Evolutionary conservation across 2,888 invertebrate species (phyloP), one percentile per base, ranked within the genome.

Genomic region (Rhagonycha lutea): DNA sequence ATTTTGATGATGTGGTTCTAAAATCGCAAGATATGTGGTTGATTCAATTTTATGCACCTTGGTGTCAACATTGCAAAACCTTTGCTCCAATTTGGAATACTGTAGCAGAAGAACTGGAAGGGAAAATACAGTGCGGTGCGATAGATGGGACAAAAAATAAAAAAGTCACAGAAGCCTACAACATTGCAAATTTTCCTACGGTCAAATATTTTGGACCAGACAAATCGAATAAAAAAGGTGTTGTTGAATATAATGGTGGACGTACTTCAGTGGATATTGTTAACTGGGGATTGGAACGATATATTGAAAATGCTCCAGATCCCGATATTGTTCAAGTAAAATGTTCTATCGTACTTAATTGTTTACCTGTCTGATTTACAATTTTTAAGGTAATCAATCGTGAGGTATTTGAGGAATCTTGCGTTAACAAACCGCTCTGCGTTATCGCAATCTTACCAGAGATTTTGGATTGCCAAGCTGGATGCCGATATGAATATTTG

Each of bases 391-490:
- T 93, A 47, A 87, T 90, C 1, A 88, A 90, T 83, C 91, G 92
- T 68, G 87, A 89, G 0, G 89, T 90, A 0, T 90, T 98, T 84
- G 92, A 93, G 82, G 88, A 90, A 0, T 92, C 93, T 0, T 99
- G 99, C 88, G 94, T 94, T 72, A 93, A 95, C 71, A 94, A 95
- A 86, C 96, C 97, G 4, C 89, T 98, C 10, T 99, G 99, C 87
- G 93, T 99, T 47, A 92, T 99, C 62, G 92, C 98, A 0, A 92
- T 99, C 23, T 88, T 99, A 80, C 99, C 99, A 0, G 96, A 98
- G 86, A 97, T 99, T 83, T 91, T 98, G 60, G 99, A 99, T 89
- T 99, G 99, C 86, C 94, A 97, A 87, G 94, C 98, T 0, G 91
- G 94, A 61, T 99, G 99, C 86, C 92, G 99, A 75, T 96, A 96